Conservation (phyloP, 2,797 vertebrate species). For the Menidia menidia region DNA sequence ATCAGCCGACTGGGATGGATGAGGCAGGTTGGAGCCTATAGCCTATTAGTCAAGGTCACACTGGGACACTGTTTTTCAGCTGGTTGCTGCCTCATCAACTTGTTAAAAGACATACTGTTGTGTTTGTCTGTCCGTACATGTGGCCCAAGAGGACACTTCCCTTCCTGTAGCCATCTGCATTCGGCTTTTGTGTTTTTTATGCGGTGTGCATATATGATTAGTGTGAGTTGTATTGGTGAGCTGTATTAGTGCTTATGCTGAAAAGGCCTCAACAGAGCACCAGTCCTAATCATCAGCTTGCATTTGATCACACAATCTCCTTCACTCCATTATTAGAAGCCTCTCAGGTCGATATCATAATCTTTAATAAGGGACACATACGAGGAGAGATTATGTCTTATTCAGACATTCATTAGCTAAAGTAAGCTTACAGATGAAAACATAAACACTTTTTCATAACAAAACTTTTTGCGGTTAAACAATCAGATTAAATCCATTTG, state of each 20-base stretch:
- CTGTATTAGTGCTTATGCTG: constrained; percentile 80
- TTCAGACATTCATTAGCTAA: constrained; percentile 47
- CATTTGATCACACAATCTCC: constrained; percentile 57
- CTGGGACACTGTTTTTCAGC: constrained; percentile 61
- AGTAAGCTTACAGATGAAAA: constrained; percentile 29
- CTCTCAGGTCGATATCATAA: constrained; percentile 65
- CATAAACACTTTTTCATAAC: constrained; percentile 29
- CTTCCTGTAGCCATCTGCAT: constrained; percentile 67
- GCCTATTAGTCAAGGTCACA: constrained; percentile 82
- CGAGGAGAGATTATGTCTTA: constrained; percentile 29
- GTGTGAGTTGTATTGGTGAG: constrained; percentile 64
- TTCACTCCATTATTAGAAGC: constrained; percentile 60
- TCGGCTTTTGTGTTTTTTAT: constrained; percentile 36
- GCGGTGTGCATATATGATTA: constrained; percentile 12
- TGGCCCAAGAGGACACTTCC: constrained; percentile 47
- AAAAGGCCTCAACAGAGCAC: constrained; percentile 76
- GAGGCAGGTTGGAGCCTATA: constrained; percentile 59
- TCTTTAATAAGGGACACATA: constrained; percentile 71
- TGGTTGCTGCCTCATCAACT: constrained; percentile 69
- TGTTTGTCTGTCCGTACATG: constrained; percentile 24
- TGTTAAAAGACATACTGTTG: constrained; percentile 42
- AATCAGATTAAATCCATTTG: constrained; percentile 4
- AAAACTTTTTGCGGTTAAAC: constrained; percentile 17
- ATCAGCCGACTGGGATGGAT: constrained; percentile 55
- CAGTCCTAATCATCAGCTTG: constrained; percentile 74